Conservation (phyloP, 2,888 invertebrate genomes). For the Yponomeuta sedellus region DNA sequence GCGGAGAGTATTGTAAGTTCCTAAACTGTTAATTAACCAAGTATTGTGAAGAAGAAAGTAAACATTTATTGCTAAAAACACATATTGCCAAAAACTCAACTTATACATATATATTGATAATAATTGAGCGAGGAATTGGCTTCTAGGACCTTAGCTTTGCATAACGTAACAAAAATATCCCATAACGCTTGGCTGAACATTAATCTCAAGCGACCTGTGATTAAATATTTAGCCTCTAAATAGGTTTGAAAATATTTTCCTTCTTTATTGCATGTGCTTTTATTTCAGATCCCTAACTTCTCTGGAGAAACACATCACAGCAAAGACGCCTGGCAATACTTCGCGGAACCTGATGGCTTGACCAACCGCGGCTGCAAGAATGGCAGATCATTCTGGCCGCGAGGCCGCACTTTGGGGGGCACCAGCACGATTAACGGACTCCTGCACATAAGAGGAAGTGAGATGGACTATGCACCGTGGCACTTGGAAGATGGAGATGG, state of each 20-base stretch:
- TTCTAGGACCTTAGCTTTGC: background rate
- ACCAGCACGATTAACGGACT: conserved; percentile 63
- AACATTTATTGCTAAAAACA: no score
- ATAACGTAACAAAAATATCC: no score
- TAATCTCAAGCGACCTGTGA: background rate
- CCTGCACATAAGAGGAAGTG: conserved; percentile 57
- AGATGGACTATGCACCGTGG: conserved; percentile 57
- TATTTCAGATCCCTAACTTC: conserved; percentile 58
- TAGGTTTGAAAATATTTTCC: background rate
- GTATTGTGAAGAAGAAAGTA: no score
- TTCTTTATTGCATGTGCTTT: background rate
- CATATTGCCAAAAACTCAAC: no score
- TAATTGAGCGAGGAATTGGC: background rate
- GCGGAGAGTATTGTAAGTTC: conserved; percentile 54
- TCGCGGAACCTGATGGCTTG: conserved; percentile 49
- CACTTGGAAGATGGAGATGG: conserved; percentile 47
- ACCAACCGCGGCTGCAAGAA: conserved; percentile 41
- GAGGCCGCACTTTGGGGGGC: conserved; percentile 60
- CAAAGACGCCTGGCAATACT: conserved; percentile 50
- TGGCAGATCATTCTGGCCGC: conserved; percentile 57
- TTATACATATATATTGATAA: no score
- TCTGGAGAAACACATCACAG: conserved; percentile 46
- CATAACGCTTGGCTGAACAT: no score
- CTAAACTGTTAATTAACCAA: background rate
- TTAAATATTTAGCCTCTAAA: background rate